phyloP scores from a whole-genome alignment of 2,797 vertebrate genomes.

The Pipistrellus pipistrellus region DNA sequence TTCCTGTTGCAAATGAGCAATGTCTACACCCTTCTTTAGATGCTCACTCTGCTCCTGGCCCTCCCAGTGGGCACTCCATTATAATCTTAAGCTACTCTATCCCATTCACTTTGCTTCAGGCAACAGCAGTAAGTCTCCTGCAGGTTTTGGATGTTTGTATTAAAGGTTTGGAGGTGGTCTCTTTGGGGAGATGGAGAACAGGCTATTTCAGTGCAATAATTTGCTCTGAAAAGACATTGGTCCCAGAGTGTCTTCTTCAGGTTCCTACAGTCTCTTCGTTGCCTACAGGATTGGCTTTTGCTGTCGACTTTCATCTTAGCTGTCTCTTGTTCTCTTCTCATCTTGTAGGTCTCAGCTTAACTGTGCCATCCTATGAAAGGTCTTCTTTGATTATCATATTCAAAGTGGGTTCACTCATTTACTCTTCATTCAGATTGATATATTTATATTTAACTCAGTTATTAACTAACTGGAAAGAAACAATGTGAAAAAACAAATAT shows the following conservation, averaged over 20 bases:
- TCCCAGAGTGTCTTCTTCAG: neutral
- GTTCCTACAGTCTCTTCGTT: neutral
- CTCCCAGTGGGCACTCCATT: accelerated
- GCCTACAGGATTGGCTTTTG: neutral
- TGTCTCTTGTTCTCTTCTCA: neutral
- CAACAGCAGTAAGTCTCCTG: neutral
- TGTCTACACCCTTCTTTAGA: neutral
- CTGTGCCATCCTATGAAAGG: neutral
- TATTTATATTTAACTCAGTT: neutral
- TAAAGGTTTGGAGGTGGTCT: neutral
- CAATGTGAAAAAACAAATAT: neutral
- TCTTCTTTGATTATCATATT: neutral
- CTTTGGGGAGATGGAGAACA: neutral
- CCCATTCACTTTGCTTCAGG: neutral
- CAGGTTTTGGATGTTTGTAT: neutral
- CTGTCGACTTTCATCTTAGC: neutral
- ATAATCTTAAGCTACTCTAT: neutral
- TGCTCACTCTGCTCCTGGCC: neutral
- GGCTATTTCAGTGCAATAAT: neutral
- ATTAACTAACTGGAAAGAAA: neutral
- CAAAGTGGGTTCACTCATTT: neutral
- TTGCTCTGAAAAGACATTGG: neutral
- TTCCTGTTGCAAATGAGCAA: neutral
- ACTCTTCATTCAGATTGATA: neutral
- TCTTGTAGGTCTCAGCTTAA: neutral